A percentile compares a stretch with the other conserved stretches of the same genome.
These are phyloP conservation scores for Macrotrachela quadricornifera DNA, from an alignment of 1,140 invertebrate species.

Conservation along the genomic window DNA sequence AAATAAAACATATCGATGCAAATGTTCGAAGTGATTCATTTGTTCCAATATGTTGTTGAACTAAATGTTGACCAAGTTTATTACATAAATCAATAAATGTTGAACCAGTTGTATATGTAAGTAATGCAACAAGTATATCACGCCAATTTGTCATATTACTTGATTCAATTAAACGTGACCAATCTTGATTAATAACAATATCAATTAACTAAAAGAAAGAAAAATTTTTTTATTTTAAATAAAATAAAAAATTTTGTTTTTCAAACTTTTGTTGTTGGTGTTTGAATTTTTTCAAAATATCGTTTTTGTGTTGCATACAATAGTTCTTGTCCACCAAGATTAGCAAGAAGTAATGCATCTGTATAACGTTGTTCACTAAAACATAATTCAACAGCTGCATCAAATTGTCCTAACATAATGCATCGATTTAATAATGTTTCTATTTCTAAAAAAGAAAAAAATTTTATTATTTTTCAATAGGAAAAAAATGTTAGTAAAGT, in stretches of 20 bases:
- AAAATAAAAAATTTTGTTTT: conserved; percentile 19
- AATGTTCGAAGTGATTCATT: conserved; percentile 31
- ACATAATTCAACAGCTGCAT: conserved; percentile 67
- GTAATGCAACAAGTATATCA: conserved; percentile 54
- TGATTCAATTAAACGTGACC: conserved; percentile 48
- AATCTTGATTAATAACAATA: conserved; percentile 39
- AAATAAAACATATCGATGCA: conserved; percentile 67
- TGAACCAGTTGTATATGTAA: conserved; percentile 49
- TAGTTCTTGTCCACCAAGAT: conserved; percentile 53
- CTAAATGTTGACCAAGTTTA: conserved; percentile 41
- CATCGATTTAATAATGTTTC: conserved; percentile 51
- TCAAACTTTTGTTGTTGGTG: conserved; percentile 21
- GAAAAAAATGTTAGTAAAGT: too few relatives aligned
- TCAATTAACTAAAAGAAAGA: background rate
- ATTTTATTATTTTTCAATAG: too few relatives aligned
- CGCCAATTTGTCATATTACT: conserved; percentile 62
- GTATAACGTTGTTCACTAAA: conserved; percentile 51
- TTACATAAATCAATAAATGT: conserved; percentile 44
- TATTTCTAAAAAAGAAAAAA: conserved; percentile 15
- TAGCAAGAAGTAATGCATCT: conserved; percentile 62
- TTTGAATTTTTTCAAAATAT: conserved; percentile 35
- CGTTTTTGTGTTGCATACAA: conserved; percentile 47
- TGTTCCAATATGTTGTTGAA: conserved; percentile 35
- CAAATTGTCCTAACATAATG: conserved; percentile 62
- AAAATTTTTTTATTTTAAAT: background rate